Conservation (phyloP, 2,113 vertebrate genomes). For the Harpagus bidentatus region DNA sequence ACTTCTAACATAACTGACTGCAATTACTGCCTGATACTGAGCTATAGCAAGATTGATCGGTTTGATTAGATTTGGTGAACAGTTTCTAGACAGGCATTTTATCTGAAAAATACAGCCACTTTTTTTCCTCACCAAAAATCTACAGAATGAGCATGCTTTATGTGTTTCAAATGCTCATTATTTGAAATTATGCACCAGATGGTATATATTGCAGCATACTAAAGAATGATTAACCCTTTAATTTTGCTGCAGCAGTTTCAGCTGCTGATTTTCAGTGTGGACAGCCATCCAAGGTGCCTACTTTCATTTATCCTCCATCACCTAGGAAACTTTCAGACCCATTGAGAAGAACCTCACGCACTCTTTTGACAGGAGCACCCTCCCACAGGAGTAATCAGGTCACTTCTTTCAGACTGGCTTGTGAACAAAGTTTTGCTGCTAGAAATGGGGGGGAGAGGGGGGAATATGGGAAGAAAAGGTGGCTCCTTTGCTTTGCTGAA, state of each 20-base stretch:
- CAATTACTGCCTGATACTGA: not conserved
- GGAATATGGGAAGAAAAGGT: not conserved
- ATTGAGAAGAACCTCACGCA: too few relatives aligned
- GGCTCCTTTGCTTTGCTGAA: not conserved
- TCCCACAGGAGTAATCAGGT: too few relatives aligned
- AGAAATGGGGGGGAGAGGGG: not conserved
- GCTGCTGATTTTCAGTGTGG: not conserved
- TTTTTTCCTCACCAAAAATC: not conserved
- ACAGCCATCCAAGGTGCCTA: not conserved
- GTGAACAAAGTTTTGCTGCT: not conserved
- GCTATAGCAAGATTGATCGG: not conserved
- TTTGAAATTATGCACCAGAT: not conserved
- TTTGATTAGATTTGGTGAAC: not conserved
- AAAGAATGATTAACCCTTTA: not conserved
- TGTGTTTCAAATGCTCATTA: not conserved
- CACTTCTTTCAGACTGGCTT: not conserved
- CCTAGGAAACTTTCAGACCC: not conserved
- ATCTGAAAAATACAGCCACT: not conserved
- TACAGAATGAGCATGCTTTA: not conserved
- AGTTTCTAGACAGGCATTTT: not conserved
- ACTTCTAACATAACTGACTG: not conserved
- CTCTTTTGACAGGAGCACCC: too few relatives aligned
- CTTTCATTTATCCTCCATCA: not conserved
- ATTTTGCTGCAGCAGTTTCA: not conserved
- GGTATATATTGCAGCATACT: not conserved